phyloP scores from a whole-genome alignment of 2,113 vertebrate genomes.

The Puffinus mauretanicus region DNA sequence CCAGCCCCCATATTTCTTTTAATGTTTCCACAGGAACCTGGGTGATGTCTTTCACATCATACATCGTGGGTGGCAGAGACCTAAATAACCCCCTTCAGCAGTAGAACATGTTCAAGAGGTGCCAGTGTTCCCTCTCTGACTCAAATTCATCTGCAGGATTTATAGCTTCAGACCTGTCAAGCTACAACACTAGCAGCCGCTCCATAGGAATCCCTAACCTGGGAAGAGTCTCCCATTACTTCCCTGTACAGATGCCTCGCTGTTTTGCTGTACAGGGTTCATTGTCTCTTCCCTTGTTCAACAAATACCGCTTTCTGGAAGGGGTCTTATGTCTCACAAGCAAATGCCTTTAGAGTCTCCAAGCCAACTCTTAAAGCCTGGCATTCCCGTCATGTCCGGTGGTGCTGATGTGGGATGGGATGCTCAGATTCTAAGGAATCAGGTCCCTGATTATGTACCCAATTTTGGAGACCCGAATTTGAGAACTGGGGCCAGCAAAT shows the following conservation, averaged over 20 bases:
- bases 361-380: background rate
- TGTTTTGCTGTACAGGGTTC: background rate
- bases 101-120: background rate
- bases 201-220: background rate
- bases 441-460: background rate
- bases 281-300: background rate
- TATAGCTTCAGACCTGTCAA: background rate
- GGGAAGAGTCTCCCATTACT: background rate
- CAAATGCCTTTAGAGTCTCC: background rate
- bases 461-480: background rate
- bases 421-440: background rate
- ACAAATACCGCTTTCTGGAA: background rate
- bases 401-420: background rate
- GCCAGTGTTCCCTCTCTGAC: background rate
- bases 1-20: constrained; percentile 24
- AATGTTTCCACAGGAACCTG: constrained; percentile 21
- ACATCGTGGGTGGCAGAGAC: constrained; percentile 48
- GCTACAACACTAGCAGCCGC: background rate
- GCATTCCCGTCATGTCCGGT: background rate
- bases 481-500: background rate
- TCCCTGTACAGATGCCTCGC: rapidly evolving
- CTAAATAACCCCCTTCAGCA: constrained; percentile 31
- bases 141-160: constrained; percentile 12
- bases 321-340: background rate
- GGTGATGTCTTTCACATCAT: constrained; percentile 30